Conservation (phyloP, 2,113 vertebrate genomes). For the Trachemys scripta region DNA sequence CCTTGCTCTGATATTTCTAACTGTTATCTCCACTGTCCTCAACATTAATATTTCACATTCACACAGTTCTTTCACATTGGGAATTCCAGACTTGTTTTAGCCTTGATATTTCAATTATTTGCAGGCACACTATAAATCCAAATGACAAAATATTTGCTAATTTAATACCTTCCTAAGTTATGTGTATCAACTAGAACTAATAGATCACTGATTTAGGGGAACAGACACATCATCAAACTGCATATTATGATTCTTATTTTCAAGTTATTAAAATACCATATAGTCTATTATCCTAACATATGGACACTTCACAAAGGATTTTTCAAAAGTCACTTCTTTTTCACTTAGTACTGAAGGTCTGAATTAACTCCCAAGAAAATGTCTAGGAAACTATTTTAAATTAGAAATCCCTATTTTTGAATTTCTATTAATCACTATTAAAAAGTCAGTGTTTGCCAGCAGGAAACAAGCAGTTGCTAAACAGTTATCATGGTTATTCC, state of each 20-base stretch:
- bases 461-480: neutral
- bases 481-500: neutral
- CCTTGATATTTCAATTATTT: neutral
- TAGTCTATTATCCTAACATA: rapidly evolving
- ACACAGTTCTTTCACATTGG: neutral
- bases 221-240: neutral
- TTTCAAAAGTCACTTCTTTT: neutral
- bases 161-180: neutral
- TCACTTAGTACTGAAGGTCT: neutral
- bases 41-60: neutral
- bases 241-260: neutral
- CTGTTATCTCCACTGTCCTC: neutral
- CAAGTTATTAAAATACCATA: neutral
- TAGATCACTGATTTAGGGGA: neutral
- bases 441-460: neutral
- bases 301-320: neutral
- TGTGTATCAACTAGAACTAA: neutral
- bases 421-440: neutral
- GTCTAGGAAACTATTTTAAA: neutral
- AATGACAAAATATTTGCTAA: neutral
- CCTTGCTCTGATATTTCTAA: neutral
- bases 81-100: neutral
- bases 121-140: neutral
- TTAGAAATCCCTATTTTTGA: neutral
- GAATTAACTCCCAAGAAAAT: neutral